phyloP scores from a whole-genome alignment of 2,113 vertebrate genomes.

The Pygoscelis adeliae region DNA sequence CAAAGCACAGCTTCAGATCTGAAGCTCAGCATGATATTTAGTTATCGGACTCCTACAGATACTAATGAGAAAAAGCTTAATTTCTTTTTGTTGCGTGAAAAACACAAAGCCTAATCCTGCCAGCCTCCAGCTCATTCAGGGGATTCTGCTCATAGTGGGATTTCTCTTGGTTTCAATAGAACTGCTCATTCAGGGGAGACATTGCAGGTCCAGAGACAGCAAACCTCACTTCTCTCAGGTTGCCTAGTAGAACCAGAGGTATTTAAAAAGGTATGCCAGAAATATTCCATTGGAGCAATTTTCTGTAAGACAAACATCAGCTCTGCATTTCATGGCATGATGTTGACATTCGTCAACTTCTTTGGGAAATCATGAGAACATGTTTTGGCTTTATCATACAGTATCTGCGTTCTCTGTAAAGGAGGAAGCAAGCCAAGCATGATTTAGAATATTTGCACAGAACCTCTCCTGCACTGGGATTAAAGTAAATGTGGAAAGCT shows the following conservation, averaged over 20 bases:
- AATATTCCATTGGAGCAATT: not conserved
- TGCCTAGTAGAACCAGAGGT: not conserved
- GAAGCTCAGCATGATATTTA: not conserved
- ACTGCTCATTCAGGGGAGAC: not conserved
- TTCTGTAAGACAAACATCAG: not conserved
- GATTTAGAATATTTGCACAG: not conserved
- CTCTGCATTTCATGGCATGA: not conserved
- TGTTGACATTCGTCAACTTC: not conserved
- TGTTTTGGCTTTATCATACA: not conserved
- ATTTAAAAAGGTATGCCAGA: not conserved
- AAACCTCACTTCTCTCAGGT: not conserved
- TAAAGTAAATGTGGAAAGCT: not conserved
- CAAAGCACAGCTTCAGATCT: not conserved
- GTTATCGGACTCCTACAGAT: not conserved
- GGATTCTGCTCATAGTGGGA: not conserved
- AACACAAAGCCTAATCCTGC: not conserved
- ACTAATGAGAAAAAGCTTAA: not conserved
- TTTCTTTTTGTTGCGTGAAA: not conserved
- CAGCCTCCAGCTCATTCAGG: not conserved
- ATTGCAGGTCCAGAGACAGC: not conserved
- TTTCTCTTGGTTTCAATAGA: not conserved
- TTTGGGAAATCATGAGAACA: not conserved
- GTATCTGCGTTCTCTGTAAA: not conserved
- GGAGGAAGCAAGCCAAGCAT: not conserved
- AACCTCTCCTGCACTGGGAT: not conserved